Conservation (phyloP, 2,113 vertebrate species). For the Ammodytes marinus region DNA sequence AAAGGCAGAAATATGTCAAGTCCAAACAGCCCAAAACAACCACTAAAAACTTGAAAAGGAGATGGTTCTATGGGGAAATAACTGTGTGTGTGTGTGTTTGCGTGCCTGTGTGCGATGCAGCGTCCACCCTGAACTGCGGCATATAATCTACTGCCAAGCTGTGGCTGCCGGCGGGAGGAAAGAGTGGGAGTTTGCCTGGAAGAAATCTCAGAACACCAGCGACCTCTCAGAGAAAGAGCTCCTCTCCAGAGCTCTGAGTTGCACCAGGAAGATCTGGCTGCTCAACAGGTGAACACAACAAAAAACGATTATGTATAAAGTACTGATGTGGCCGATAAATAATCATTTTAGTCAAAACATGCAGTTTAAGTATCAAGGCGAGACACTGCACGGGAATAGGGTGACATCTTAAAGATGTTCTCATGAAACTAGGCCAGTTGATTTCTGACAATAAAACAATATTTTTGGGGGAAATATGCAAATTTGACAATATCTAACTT, state of each 20-base stretch:
- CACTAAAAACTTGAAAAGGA: conserved; percentile 17
- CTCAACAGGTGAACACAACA: conserved; percentile 87
- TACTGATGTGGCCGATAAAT: background rate
- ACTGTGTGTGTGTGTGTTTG: conserved; percentile 6
- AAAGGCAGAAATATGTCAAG: background rate
- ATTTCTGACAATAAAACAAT: too few relatives aligned
- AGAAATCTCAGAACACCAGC: conserved; percentile 60
- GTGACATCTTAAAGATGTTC: too few relatives aligned
- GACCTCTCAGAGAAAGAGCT: conserved; percentile 87
- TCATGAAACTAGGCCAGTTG: too few relatives aligned
- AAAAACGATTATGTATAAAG: too few relatives aligned
- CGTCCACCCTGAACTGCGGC: conserved; percentile 89
- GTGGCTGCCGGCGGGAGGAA: conserved; percentile 82
- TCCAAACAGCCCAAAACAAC: background rate
- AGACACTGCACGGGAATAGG: too few relatives aligned
- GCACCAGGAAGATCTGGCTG: conserved; percentile 89
- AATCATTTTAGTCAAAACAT: background rate
- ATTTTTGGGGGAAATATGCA: too few relatives aligned
- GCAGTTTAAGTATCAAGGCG: too few relatives aligned
- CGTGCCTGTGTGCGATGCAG: conserved; percentile 71
- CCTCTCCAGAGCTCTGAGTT: conserved; percentile 87
- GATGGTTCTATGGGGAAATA: background rate
- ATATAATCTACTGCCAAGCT: conserved; percentile 90
- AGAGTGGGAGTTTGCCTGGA: conserved; percentile 92
- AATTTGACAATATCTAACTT: too few relatives aligned